A percentile compares a stretch with the other conserved stretches of the same genome.
These are phyloP conservation scores for Megaustenia siamemsis DNA, from an alignment of 2,888 invertebrate genomes.

Conservation along the genomic window DNA sequence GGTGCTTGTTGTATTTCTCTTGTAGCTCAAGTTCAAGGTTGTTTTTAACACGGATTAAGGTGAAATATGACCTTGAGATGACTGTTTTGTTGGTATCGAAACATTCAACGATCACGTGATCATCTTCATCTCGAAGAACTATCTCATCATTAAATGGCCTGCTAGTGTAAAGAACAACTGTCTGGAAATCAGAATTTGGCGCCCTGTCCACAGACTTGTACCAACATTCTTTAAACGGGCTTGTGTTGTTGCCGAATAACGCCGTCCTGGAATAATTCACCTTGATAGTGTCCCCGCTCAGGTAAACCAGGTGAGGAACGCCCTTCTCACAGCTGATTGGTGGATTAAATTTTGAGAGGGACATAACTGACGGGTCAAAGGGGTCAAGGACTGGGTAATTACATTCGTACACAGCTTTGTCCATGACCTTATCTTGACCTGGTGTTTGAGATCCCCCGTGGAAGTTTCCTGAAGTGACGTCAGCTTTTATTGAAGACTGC, in stretches of 20 bases:
- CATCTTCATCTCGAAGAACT: background rate
- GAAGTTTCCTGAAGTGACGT: too few relatives aligned
- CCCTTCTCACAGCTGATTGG: conserved; percentile 4
- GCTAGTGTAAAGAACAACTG: background rate
- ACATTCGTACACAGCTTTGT: background rate
- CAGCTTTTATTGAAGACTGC: too few relatives aligned
- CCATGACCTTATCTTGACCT: too few relatives aligned
- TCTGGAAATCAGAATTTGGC: conserved; percentile 21
- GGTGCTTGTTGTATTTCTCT: conserved; percentile 4
- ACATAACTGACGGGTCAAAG: conserved; percentile 20
- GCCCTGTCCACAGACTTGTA: background rate
- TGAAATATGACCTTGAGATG: conserved; percentile 34
- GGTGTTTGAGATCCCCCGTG: too few relatives aligned
- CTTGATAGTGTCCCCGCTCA: background rate
- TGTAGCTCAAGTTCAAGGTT: background rate
- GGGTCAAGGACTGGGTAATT: conserved; percentile 35
- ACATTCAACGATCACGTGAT: conserved; percentile 38
- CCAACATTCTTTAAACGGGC: conserved; percentile 7
- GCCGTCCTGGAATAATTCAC: conserved; percentile 10
- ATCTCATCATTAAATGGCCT: conserved; percentile 11
- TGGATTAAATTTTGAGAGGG: background rate
- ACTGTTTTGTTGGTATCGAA: background rate
- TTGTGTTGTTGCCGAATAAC: background rate
- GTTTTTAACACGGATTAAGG: background rate
- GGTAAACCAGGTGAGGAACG: conserved; percentile 30